phyloP scores from a whole-genome alignment of 2,888 invertebrate species.

The Eupithecia centaureata region DNA sequence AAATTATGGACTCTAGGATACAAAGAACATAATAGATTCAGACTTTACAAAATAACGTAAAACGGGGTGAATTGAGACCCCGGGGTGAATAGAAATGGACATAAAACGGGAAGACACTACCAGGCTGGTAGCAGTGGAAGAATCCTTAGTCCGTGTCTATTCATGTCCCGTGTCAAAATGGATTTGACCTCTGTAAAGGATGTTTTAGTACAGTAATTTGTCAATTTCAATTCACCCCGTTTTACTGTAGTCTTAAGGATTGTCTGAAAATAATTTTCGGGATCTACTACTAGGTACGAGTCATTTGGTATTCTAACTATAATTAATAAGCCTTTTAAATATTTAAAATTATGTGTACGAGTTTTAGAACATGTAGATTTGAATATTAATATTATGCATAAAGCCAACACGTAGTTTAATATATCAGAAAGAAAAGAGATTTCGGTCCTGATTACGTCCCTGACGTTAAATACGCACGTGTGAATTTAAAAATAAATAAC shows the following conservation, averaged over 20 bases:
- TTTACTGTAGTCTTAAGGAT: neutral
- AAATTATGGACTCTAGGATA: neutral
- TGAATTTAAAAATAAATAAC: neutral
- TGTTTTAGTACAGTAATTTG: too few species aligned
- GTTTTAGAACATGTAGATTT: neutral
- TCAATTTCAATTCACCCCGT: too few species aligned
- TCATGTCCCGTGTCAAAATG: too few species aligned
- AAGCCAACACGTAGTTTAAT: neutral
- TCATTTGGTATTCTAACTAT: neutral
- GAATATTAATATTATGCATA: neutral
- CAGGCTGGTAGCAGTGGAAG: too few species aligned
- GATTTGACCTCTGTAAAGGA: too few species aligned
- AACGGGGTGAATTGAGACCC: too few species aligned
- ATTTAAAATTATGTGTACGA: neutral
- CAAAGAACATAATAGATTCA: neutral
- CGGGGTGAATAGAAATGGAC: too few species aligned
- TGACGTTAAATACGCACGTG: neutral
- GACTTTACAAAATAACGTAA: neutral
- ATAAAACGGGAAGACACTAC: too few species aligned
- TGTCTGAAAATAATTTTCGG: neutral
- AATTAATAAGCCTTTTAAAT: neutral
- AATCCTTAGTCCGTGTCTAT: too few species aligned
- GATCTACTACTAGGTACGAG: neutral
- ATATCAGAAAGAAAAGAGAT: neutral
- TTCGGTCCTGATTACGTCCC: neutral